Evolutionary conservation across 2,888 invertebrate genomes (phyloP).

Genomic region (Tachystola acroxantha): DNA sequence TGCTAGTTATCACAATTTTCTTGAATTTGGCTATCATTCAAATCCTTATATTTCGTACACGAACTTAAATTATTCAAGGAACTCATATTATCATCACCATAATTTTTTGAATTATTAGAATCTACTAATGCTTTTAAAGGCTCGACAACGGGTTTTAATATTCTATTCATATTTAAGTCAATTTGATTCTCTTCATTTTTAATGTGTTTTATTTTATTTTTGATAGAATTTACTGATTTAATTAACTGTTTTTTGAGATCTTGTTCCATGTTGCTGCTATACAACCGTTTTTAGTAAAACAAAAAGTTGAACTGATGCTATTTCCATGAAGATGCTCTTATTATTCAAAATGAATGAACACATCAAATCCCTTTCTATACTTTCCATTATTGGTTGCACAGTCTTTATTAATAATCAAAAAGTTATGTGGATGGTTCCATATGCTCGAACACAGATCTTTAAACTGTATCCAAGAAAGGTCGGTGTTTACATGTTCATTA

Average conservation of each 20-base stretch:
- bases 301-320: no score
- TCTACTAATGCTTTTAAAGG: not conserved
- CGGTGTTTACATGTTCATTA: no score
- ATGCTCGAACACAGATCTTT: conserved; percentile 14
- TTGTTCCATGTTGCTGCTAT: not conserved
- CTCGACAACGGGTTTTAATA: no score
- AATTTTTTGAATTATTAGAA: not conserved
- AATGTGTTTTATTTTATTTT: conserved; percentile 2
- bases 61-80: not conserved
- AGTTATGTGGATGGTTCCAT: conserved; percentile 12
- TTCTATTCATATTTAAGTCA: not conserved
- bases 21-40: no score
- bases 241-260: conserved; percentile 6
- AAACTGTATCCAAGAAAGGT: conserved; percentile 21
- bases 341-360: no score
- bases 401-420: conserved; percentile 19
- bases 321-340: no score
- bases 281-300: conserved; percentile 21
- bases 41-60: not conserved
- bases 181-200: not conserved
- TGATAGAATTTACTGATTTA: no score
- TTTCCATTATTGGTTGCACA: no score
- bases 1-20: no score
- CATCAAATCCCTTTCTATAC: no score
- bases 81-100: not conserved